These are phyloP conservation scores for Steinernema scapterisci DNA, from an alignment of 2,888 invertebrate species.

Conservation along the genomic window DNA sequence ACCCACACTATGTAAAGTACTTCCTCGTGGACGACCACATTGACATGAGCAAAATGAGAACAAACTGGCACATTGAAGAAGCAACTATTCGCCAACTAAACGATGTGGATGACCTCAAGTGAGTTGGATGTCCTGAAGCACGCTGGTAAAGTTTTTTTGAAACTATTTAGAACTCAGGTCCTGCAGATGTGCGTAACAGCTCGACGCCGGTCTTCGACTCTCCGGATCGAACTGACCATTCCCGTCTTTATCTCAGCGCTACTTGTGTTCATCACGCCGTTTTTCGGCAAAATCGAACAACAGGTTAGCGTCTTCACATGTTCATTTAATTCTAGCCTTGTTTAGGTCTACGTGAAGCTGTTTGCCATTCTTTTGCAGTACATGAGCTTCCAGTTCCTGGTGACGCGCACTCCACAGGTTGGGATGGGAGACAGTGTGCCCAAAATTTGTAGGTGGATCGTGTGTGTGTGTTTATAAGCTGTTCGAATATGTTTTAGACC, in stretches of 20 bases:
- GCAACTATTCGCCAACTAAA: slow-evolving; percentile 49
- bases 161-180: slow-evolving; percentile 46
- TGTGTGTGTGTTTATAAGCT: neutral
- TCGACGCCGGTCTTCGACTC: slow-evolving; percentile 53
- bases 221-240: slow-evolving; percentile 58
- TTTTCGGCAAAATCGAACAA: slow-evolving; percentile 61
- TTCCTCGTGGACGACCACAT: slow-evolving; percentile 42
- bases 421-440: slow-evolving; percentile 59
- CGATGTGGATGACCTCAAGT: slow-evolving; percentile 53
- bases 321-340: neutral
- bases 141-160: neutral
- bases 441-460: slow-evolving; percentile 55
- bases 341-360: slow-evolving; percentile 59
- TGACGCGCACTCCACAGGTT: slow-evolving; percentile 58
- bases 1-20: slow-evolving; percentile 53
- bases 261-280: slow-evolving; percentile 57
- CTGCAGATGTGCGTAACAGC: slow-evolving; percentile 58
- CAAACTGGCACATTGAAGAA: slow-evolving; percentile 56
- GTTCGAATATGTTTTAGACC: slow-evolving; percentile 50
- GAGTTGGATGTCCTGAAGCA: neutral
- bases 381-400: slow-evolving; percentile 62
- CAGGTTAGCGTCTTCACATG: slow-evolving; percentile 37
- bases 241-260: slow-evolving; percentile 60
- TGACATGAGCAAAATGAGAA: slow-evolving; percentile 37
- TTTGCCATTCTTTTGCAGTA: slow-evolving; percentile 63